Evolutionary conservation across 2,797 vertebrate genomes (phyloP).

Genomic region (Cheracebus regulus): DNA sequence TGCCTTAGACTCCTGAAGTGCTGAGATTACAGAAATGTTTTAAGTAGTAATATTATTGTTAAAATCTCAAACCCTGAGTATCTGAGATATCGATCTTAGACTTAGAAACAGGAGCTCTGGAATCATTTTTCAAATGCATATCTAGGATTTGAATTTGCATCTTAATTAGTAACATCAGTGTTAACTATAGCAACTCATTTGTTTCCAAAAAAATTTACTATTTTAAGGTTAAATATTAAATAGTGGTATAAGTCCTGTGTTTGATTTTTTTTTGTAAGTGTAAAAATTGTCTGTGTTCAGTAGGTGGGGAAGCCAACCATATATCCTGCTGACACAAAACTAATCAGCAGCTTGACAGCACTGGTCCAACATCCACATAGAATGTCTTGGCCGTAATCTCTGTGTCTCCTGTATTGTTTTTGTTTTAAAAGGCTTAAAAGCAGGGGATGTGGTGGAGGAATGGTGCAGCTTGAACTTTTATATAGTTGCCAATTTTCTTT

Average conservation of each 20-base stretch:
- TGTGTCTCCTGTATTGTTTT: background rate
- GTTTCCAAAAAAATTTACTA: background rate
- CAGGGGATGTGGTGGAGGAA: no score
- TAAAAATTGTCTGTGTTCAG: background rate
- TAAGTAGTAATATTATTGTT: background rate
- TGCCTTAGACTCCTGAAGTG: no score
- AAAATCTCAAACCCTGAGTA: background rate
- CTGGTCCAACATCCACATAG: background rate
- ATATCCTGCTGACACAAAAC: conserved; percentile 59
- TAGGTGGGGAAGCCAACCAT: background rate
- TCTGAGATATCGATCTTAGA: background rate
- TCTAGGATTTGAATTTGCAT: background rate
- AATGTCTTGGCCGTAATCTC: background rate
- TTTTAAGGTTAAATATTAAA: conserved; percentile 30
- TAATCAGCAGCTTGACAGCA: conserved; percentile 55
- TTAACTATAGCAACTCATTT: background rate
- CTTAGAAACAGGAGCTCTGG: background rate
- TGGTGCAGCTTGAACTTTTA: no score
- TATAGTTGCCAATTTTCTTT: background rate
- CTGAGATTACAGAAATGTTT: background rate
- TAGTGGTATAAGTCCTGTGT: background rate
- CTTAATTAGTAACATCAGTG: background rate
- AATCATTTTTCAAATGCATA: background rate
- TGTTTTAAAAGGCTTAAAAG: background rate
- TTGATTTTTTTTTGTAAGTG: background rate